phyloP scores from a whole-genome alignment of 2,797 vertebrate species.

The Naso thynnoides region DNA sequence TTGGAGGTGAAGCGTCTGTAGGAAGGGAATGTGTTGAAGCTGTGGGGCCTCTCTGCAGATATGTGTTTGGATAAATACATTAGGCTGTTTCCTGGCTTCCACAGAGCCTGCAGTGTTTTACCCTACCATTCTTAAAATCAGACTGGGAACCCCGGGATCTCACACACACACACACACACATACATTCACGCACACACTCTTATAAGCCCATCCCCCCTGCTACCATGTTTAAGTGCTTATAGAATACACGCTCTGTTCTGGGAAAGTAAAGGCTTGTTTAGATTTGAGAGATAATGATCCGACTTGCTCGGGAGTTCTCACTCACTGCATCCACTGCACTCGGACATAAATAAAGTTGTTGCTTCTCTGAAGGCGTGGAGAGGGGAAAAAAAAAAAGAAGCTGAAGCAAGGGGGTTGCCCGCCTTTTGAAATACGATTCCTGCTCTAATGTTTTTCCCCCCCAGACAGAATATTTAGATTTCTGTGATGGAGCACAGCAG shows the following conservation, averaged over 20 bases:
- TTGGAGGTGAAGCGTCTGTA: constrained; percentile 36
- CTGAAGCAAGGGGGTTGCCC: constrained; percentile 14
- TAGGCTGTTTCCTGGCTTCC: constrained; percentile 79
- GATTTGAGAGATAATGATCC: constrained; percentile 84
- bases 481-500: constrained; percentile 69
- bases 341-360: constrained; percentile 74
- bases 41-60: constrained; percentile 69
- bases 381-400: neutral
- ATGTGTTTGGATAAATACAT: constrained; percentile 84
- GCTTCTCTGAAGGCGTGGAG: constrained; percentile 54
- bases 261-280: constrained; percentile 84
- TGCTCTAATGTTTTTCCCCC: constrained; percentile 54
- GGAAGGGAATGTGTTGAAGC: constrained; percentile 56
- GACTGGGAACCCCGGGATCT: constrained; percentile 63
- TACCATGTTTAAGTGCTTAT: constrained; percentile 70
- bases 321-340: constrained; percentile 61
- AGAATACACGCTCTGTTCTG: constrained; percentile 81
- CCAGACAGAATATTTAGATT: constrained; percentile 74
- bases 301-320: constrained; percentile 61
- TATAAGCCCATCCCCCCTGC: constrained; percentile 54
- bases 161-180: constrained; percentile 38
- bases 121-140: constrained; percentile 75
- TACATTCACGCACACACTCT: constrained; percentile 26
- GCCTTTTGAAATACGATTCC: constrained; percentile 78
- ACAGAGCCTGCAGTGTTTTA: constrained; percentile 81